Evolutionary conservation across 2,888 invertebrate species (phyloP).

Genomic region (Lasius fuliginosus): DNA sequence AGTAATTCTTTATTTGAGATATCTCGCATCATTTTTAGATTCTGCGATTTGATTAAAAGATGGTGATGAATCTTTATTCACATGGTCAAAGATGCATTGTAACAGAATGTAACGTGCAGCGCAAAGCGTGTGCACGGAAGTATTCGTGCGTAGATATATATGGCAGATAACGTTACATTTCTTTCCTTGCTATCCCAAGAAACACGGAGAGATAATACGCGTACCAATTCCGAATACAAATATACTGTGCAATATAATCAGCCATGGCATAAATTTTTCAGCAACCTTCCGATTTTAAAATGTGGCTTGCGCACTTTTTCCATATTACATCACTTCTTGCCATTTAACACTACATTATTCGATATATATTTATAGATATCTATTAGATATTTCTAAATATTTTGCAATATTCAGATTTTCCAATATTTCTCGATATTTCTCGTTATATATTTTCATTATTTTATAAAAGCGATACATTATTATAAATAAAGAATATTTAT

Average conservation of each 20-base stretch:
- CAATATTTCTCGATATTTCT: neutral
- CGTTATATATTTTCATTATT: neutral
- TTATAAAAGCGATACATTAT: neutral
- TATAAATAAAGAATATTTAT: neutral
- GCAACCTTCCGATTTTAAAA: neutral
- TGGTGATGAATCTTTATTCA: neutral
- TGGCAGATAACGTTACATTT: neutral
- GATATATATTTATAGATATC: constrained; percentile 3
- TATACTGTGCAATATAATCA: neutral
- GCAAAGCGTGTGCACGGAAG: no score
- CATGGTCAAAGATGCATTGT: neutral
- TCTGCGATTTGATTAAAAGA: neutral
- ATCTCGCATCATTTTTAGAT: neutral
- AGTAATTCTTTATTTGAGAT: neutral
- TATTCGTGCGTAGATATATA: neutral
- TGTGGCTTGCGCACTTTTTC: neutral
- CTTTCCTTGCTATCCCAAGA: neutral
- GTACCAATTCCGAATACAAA: neutral
- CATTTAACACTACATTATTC: neutral
- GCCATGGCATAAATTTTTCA: neutral
- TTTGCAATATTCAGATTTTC: neutral
- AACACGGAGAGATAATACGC: neutral
- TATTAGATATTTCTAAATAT: neutral
- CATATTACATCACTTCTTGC: neutral
- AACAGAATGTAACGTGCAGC: neutral